A percentile compares a stretch with the other conserved stretches of the same genome.
Evolutionary conservation across 2,888 invertebrate genomes (phyloP).

Genomic region (Villa cingulata): DNA sequence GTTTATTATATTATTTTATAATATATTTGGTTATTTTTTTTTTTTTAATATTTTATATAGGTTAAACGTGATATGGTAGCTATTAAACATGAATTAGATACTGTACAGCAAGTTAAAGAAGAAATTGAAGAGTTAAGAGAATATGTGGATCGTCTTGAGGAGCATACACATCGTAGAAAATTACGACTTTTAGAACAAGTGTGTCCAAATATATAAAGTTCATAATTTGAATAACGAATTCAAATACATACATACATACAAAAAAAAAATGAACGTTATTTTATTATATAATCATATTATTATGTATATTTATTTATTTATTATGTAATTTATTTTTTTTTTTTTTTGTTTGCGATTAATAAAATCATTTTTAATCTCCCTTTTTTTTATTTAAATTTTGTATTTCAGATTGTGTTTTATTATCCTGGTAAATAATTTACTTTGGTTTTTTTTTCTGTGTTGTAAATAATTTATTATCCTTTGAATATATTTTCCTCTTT

Average conservation of each 20-base stretch:
- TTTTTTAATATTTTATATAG: constrained; percentile 27
- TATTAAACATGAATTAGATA: constrained; percentile 86
- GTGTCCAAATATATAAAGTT: constrained; percentile 20
- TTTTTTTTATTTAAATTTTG: neutral
- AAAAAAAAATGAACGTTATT: too few relatives aligned
- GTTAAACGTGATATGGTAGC: constrained; percentile 91
- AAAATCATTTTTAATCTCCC: neutral
- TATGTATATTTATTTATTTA: constrained; percentile 1
- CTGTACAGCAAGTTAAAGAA: constrained; percentile 88
- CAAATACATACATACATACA: neutral
- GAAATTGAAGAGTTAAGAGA: constrained; percentile 86
- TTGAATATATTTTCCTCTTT: too few relatives aligned
- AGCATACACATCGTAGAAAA: constrained; percentile 80
- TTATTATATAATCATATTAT: neutral
- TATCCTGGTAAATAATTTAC: too few relatives aligned
- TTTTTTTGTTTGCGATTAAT: neutral
- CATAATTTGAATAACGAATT: neutral
- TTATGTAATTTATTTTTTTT: neutral
- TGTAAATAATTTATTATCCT: too few relatives aligned
- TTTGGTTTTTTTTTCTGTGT: too few relatives aligned
- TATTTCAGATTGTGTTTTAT: too few relatives aligned
- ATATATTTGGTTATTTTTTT: too few relatives aligned
- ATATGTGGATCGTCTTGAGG: constrained; percentile 83
- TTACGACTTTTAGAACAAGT: constrained; percentile 87
- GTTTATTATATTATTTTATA: too few relatives aligned